These are phyloP conservation scores for Smittia sp. DNA, from an alignment of 2,888 invertebrate species.

Conservation along the genomic window DNA sequence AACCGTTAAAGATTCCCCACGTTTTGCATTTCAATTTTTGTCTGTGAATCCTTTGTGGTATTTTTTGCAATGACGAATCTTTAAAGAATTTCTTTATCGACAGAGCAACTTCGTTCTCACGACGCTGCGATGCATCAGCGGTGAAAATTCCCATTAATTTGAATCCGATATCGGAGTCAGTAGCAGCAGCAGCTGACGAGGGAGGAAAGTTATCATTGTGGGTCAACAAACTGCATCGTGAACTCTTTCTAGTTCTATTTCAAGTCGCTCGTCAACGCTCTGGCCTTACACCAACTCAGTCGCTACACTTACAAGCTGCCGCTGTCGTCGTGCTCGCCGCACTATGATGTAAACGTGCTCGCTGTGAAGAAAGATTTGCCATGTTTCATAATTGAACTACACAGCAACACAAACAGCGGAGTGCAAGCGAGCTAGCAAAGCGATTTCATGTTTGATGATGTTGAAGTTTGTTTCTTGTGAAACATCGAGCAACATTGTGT, in stretches of 20 bases:
- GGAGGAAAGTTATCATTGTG: not conserved
- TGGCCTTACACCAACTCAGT: not conserved
- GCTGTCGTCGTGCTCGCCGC: not conserved
- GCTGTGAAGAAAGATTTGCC: conserved; percentile 4
- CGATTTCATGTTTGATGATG: conserved; percentile 5
- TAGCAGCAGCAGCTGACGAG: not conserved
- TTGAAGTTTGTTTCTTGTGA: not conserved
- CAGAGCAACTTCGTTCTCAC: too few species aligned
- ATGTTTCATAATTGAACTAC: not conserved
- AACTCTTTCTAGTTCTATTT: conserved; percentile 11
- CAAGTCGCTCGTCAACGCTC: not conserved
- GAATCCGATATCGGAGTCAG: too few species aligned
- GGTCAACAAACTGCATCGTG: conserved; percentile 9
- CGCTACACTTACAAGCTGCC: not conserved
- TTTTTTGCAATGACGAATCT: too few species aligned
- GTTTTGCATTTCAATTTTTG: too few species aligned
- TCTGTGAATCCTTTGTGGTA: too few species aligned
- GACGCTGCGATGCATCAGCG: too few species aligned
- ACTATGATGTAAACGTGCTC: conserved; percentile 5
- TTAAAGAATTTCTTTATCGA: too few species aligned
- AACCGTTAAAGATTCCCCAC: too few species aligned
- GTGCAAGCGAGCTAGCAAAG: not conserved
- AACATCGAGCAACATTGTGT: not conserved
- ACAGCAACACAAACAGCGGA: not conserved
- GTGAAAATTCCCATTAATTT: too few species aligned